A percentile compares a stretch with the other conserved stretches of the same genome.
Evolutionary conservation across 2,888 invertebrate species (phyloP).

Genomic region (Idaea dimidiata): DNA sequence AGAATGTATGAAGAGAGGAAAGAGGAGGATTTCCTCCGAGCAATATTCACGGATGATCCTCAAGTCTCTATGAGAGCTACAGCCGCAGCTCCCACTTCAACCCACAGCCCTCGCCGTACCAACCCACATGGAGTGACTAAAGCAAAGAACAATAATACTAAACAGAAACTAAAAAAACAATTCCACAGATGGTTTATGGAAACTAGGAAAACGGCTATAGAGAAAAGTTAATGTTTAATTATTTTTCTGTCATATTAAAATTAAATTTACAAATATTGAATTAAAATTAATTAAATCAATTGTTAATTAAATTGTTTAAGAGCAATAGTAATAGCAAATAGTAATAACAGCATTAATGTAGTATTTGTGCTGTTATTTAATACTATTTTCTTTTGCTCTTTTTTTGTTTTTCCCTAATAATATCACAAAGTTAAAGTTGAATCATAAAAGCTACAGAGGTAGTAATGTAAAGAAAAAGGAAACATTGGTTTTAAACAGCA

Average conservation of each 20-base stretch:
- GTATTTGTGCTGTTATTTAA: no score
- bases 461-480: no score
- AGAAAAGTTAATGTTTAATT: not conserved
- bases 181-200: not conserved
- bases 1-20: constrained; percentile 32
- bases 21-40: constrained; percentile 30
- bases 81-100: not conserved
- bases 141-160: not conserved
- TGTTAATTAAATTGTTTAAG: no score
- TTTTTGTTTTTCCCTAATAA: no score
- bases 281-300: no score
- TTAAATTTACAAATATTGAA: not conserved
- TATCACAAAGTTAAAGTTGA: no score
- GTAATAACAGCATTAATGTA: no score
- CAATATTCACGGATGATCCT: constrained; percentile 24
- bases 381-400: no score
- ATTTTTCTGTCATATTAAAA: not conserved
- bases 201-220: not conserved
- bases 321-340: no score
- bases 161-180: not conserved
- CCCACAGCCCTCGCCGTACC: not conserved
- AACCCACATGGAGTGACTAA: not conserved
- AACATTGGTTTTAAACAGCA: no score
- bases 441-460: no score
- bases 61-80: not conserved